A percentile compares a stretch with the other conserved stretches of the same genome.
Evolutionary conservation across 2,888 invertebrate species (phyloP).

Genomic region (Drosophila paramelanica): DNA sequence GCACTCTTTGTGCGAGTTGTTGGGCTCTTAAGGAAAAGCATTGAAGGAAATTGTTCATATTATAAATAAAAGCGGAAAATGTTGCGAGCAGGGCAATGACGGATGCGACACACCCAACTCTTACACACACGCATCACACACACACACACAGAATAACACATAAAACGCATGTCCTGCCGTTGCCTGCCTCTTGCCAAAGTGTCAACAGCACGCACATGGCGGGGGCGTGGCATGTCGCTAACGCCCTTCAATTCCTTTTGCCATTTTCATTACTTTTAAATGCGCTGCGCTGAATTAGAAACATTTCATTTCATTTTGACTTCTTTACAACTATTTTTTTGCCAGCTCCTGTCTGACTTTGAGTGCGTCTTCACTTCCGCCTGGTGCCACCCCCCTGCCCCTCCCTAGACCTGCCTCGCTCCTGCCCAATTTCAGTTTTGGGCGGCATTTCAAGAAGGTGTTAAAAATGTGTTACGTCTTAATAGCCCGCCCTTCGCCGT

Average conservation of each 20-base stretch:
- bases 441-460: conserved; percentile 66
- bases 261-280: conserved; percentile 77
- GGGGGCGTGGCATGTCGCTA: conserved; percentile 41
- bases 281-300: conserved; percentile 76
- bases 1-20: conserved; percentile 56
- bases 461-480: conserved; percentile 78
- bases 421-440: conserved; percentile 10
- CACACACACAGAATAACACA: not conserved
- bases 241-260: conserved; percentile 60
- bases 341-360: conserved; percentile 19
- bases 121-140: conserved; percentile 35
- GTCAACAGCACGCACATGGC: conserved; percentile 44
- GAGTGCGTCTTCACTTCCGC: conserved; percentile 32
- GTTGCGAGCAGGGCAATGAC: conserved; percentile 76
- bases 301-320: conserved; percentile 59
- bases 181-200: conserved; percentile 33
- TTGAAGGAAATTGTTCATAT: conserved; percentile 77
- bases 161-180: conserved; percentile 60
- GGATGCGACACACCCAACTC: conserved; percentile 65
- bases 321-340: conserved; percentile 45
- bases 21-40: conserved; percentile 41
- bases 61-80: conserved; percentile 80
- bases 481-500: conserved; percentile 62
- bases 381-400: conserved; percentile 1
- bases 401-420: not conserved